These are phyloP conservation scores for Neomonachus schauinslandi DNA, from an alignment of 2,113 vertebrate species.

Conservation along the genomic window DNA sequence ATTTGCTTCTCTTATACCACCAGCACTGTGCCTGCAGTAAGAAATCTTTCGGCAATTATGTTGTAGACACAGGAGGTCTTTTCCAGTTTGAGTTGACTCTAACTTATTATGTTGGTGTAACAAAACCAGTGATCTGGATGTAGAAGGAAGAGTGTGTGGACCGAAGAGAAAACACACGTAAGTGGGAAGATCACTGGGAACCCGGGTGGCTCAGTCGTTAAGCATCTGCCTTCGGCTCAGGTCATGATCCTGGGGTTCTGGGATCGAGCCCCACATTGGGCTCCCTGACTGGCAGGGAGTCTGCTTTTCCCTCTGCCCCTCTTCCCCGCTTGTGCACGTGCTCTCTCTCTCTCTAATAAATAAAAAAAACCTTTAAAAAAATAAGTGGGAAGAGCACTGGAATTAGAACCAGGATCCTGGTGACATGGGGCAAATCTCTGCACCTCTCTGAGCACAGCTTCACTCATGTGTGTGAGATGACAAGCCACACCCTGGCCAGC, in stretches of 20 bases:
- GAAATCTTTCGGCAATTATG: background rate
- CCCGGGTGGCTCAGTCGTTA: too few species aligned
- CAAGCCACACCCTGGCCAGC: background rate
- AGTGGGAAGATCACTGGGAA: background rate
- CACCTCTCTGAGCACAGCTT: background rate
- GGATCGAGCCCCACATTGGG: rapidly evolving
- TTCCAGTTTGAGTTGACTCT: background rate
- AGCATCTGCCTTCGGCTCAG: too few species aligned
- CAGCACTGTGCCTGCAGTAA: rapidly evolving
- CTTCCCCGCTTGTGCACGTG: too few species aligned
- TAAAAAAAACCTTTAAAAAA: background rate
- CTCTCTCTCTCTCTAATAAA: background rate
- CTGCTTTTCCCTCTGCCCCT: background rate
- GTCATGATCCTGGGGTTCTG: background rate
- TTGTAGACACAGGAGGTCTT: background rate
- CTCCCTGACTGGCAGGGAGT: background rate
- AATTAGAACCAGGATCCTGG: background rate
- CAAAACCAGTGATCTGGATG: background rate
- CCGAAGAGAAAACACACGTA: background rate
- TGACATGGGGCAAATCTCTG: background rate
- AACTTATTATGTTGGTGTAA: background rate
- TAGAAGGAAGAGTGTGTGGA: background rate
- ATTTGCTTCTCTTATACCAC: background rate
- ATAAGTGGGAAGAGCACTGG: background rate
- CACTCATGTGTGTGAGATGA: rapidly evolving